These are phyloP conservation scores for Amaurobius ferox DNA, from an alignment of 2,888 invertebrate genomes.

Conservation along the genomic window DNA sequence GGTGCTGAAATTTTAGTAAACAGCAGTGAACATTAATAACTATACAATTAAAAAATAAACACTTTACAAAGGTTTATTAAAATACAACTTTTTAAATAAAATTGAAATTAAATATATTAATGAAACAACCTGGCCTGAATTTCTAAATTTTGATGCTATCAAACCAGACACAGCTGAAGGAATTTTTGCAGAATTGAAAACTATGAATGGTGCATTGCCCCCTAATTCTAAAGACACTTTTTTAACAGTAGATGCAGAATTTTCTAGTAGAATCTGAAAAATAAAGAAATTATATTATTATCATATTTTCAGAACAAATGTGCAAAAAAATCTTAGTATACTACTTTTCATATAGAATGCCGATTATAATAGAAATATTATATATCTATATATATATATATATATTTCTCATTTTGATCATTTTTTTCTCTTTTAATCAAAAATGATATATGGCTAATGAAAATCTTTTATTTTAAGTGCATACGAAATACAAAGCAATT, in stretches of 20 bases:
- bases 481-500: no score
- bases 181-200: conserved; percentile 93
- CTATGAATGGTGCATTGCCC: conserved; percentile 98
- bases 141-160: conserved; percentile 94
- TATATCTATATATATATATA: no score
- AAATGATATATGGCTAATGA: no score
- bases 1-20: not conserved
- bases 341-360: no score
- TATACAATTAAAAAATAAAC: not conserved
- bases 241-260: conserved; percentile 92
- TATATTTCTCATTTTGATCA: no score
- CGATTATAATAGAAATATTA: no score
- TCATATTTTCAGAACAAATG: no score
- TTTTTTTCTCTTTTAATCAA: no score
- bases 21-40: not conserved
- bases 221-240: conserved; percentile 95
- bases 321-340: no score
- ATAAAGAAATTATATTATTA: conserved; percentile 32
- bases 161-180: conserved; percentile 90
- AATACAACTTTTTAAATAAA: no score
- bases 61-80: not conserved
- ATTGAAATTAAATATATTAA: no score
- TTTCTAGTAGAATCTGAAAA: conserved; percentile 82
- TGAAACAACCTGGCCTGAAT: conserved; percentile 86
- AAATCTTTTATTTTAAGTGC: no score